Evolutionary conservation across 2,113 vertebrate genomes (phyloP).

Genomic region (Aix galericulata): DNA sequence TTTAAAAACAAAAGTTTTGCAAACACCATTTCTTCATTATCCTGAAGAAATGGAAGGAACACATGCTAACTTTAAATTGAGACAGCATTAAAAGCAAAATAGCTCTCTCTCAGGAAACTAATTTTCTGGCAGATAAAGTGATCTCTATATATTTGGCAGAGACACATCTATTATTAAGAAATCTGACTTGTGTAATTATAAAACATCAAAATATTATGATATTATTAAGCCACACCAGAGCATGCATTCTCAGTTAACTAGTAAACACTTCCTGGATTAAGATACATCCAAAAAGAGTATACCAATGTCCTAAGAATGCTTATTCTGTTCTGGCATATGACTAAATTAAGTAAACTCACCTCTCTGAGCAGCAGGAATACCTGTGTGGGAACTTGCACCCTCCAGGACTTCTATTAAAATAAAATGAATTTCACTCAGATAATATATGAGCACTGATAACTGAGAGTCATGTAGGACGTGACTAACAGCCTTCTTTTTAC

Average conservation of each 20-base stretch:
- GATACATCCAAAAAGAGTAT: constrained; percentile 55
- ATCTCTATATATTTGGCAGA: constrained; percentile 6
- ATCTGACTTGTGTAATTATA: not conserved
- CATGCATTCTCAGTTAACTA: constrained; percentile 61
- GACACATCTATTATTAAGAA: not conserved
- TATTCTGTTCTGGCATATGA: constrained; percentile 58
- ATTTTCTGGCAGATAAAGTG: constrained; percentile 21
- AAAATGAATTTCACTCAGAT: constrained; percentile 62
- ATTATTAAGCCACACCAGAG: constrained; percentile 64
- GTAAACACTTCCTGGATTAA: constrained; percentile 61
- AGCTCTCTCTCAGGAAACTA: not conserved
- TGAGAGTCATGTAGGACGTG: constrained; percentile 7
- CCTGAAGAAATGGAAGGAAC: constrained; percentile 33
- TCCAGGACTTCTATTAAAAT: constrained; percentile 84
- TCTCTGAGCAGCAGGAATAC: constrained; percentile 84
- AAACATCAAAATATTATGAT: not conserved
- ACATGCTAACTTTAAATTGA: constrained; percentile 48
- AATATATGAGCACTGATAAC: constrained; percentile 41
- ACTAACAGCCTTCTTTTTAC: constrained; percentile 23
- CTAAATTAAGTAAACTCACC: constrained; percentile 82
- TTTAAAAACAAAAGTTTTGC: not conserved
- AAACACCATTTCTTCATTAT: constrained; percentile 33
- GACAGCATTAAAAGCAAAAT: constrained; percentile 15
- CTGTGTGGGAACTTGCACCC: constrained; percentile 79
- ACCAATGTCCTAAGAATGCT: constrained; percentile 55